phyloP scores from a whole-genome alignment of 2,113 vertebrate species.

The Phodopus roborovskii region DNA sequence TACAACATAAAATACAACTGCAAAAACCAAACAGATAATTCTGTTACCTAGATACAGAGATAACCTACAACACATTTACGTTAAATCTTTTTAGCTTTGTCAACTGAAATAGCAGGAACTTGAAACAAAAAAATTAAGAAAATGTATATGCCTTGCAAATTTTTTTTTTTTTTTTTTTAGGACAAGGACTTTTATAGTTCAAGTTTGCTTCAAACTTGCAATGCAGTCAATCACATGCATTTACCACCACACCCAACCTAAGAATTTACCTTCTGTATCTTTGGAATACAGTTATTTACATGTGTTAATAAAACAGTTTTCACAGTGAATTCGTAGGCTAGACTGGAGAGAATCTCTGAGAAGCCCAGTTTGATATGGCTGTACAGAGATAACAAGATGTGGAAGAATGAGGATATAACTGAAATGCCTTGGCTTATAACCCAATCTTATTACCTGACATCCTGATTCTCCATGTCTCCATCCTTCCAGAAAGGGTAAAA shows the following conservation, averaged over 20 bases:
- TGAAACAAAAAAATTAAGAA: not conserved
- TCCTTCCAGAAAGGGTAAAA: not conserved
- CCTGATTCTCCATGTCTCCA: not conserved
- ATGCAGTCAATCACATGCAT: not conserved
- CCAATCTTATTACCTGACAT: not conserved
- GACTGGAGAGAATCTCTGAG: not conserved
- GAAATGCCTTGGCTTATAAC: not conserved
- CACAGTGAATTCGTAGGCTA: not conserved
- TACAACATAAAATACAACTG: not conserved
- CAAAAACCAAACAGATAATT: not conserved
- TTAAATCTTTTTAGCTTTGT: conserved; percentile 6
- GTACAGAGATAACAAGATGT: not conserved
- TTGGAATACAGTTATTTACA: not conserved
- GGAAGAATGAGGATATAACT: not conserved
- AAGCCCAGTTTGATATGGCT: not conserved
- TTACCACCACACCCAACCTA: not conserved
- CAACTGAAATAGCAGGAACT: not conserved
- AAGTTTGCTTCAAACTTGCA: not conserved
- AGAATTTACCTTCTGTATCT: not conserved
- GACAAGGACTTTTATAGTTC: not conserved
- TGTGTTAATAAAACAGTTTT: not conserved
- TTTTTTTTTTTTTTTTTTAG: not conserved
- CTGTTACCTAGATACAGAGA: not conserved
- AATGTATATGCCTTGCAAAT: not conserved
- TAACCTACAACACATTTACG: not conserved